Base-by-base conservation (phyloP, 2,113 vertebrate genomes). In the Rhynchopsitta pachyrhyncha region DNA sequence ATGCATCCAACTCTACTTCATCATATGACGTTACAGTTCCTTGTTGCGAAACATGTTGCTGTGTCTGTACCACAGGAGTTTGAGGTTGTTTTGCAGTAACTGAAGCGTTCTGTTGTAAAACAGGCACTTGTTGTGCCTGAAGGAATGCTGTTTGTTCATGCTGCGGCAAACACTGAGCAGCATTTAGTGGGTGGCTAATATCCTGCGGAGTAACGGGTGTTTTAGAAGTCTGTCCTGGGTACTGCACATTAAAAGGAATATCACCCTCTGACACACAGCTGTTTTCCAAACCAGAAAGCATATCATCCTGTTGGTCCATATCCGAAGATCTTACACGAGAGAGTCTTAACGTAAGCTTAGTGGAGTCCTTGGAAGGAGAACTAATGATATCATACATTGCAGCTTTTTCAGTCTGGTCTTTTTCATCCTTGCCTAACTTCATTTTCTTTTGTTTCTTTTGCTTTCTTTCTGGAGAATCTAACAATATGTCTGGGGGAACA, bases 331-430 rank as follows among this genome's bases (percentile, higher is more conserved):
- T 99, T 97, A 99, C 98, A 97, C 98, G 98, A 92, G 99, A 98
- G 89, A 99, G 98, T 97, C 99, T 99, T 97, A 99, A n/a, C n/a
- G 99, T 99, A 95, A 99, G 98, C 96, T 99, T 99, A 91, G 98
- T 99, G 13, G 99, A 99, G 98, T 99, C 99, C 98, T 99, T 99
- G 96, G 98, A 98, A 91, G 99, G 99, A 96, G 99, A 99, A 97
- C 98, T 99, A 97, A 99, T 99, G 94, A 99, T 99, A 97, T 99
- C 99, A 93, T 99, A 99, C 98, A 99, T 98, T 86, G 99, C 98
- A 93, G 99, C 99, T 97, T 99, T 99, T 97, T 99, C 99, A 94
- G 98, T 99, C 97, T 99, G 98, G 77, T 99, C 99, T 95, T 98
- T 98, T 98, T 98, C 98, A 94, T 99, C 99, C 96, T 99, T 99